phyloP scores from a whole-genome alignment of 1,140 invertebrate species.

The Colletes latitarsis region DNA sequence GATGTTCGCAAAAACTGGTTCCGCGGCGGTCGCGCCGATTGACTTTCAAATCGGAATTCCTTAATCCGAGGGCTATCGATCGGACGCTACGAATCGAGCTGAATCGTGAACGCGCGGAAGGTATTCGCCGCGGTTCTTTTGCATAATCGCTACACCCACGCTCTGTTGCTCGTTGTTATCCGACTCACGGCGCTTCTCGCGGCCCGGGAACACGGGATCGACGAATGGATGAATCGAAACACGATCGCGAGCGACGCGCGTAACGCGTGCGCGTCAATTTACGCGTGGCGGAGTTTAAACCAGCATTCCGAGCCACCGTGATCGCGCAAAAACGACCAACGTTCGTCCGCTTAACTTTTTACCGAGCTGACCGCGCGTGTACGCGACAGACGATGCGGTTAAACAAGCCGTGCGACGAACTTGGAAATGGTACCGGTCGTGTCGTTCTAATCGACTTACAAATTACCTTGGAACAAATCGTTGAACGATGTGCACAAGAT shows the following conservation, averaged over 20 bases:
- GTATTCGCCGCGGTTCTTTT: neutral
- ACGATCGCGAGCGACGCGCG: conserved; percentile 7
- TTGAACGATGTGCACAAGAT: neutral
- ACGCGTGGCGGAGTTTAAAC: conserved; percentile 13
- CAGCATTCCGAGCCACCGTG: conserved; percentile 43
- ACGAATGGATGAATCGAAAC: too few relatives aligned
- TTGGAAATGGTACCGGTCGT: conserved; percentile 7
- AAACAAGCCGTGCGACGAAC: conserved; percentile 30
- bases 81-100: neutral
- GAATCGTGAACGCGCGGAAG: neutral
- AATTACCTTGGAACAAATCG: conserved; percentile 1
- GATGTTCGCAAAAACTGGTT: conserved; percentile 50
- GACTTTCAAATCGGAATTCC: conserved; percentile 56
- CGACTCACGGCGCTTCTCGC: too few relatives aligned
- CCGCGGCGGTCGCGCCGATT: conserved; percentile 30
- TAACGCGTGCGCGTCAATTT: conserved; percentile 21
- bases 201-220: too few relatives aligned
- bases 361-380: conserved; percentile 32
- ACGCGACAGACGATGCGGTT: conserved; percentile 35
- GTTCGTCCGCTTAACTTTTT: conserved; percentile 54
- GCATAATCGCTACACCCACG: neutral
- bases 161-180: too few relatives aligned
- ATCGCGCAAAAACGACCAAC: conserved; percentile 56
- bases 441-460: conserved; percentile 1
- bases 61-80: conserved; percentile 42